Percentiles rank a stretch among this genome's conserved stretches.
Conservation (phyloP, 2,888 invertebrate genomes). For the Tuberolachnus salignus region DNA sequence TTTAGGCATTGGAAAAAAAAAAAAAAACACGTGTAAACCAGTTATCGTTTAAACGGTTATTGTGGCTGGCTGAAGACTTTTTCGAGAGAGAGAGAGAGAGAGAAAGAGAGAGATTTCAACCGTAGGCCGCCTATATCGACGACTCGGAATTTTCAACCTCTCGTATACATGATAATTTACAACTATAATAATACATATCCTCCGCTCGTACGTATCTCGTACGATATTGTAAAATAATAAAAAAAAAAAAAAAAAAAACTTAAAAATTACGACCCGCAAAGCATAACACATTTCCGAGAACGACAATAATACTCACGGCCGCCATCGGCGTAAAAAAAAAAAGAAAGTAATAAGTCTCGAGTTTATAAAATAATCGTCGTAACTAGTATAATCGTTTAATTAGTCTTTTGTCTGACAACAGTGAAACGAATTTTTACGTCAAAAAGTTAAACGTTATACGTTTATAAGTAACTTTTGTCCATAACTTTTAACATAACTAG, state of each 20-base stretch:
- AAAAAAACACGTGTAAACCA: slow-evolving; percentile 4
- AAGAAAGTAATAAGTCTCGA: slow-evolving; percentile 34
- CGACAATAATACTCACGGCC: neutral
- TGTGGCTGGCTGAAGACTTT: neutral
- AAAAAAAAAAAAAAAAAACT: too few species aligned
- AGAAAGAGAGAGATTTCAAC: too few species aligned
- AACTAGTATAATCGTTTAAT: slow-evolving; percentile 13
- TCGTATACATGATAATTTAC: neutral
- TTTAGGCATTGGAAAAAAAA: too few species aligned
- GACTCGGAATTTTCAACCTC: slow-evolving; percentile 2
- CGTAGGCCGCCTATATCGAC: neutral
- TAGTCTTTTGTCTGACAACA: slow-evolving; percentile 1
- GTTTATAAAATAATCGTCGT: slow-evolving; percentile 9
- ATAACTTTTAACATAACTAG: too few species aligned
- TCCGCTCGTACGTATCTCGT: neutral
- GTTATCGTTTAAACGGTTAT: neutral
- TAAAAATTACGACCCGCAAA: neutral
- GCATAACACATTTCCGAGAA: slow-evolving; percentile 28
- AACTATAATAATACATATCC: too few species aligned
- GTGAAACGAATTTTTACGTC: too few species aligned
- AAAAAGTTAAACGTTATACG: too few species aligned
- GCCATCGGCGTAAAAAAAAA: neutral
- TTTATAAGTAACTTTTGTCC: too few species aligned
- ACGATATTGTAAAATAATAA: too few species aligned
- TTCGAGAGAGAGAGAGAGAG: too few species aligned